A percentile compares a stretch with the other conserved stretches of the same genome.
These are phyloP conservation scores for Enteromius radiatus DNA, from an alignment of 2,797 vertebrate genomes.

Conservation along the genomic window DNA sequence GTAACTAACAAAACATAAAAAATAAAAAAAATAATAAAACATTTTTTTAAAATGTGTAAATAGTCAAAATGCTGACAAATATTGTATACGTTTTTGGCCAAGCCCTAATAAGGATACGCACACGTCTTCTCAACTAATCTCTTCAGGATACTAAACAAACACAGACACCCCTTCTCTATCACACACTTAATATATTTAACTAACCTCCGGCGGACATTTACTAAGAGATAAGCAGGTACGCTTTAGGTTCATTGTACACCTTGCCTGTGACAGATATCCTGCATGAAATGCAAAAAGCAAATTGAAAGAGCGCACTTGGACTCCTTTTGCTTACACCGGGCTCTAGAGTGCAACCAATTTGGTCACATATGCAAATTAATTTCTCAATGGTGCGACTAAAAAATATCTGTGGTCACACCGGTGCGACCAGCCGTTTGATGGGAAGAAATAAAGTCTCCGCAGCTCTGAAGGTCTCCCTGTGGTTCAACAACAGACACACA, in stretches of 20 bases:
- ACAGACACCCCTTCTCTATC: not conserved
- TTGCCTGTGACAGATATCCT: not conserved
- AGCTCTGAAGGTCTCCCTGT: too few relatives aligned
- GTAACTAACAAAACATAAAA: not conserved
- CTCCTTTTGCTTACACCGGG: not conserved
- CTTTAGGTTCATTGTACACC: not conserved
- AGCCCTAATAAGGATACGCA: conserved; percentile 1
- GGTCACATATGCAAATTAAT: too few relatives aligned
- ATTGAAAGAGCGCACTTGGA: not conserved
- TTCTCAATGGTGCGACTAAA: too few relatives aligned
- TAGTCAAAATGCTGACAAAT: not conserved
- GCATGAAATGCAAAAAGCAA: not conserved
- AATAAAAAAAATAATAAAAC: too few relatives aligned
- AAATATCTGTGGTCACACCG: too few relatives aligned
- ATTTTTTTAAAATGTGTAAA: too few relatives aligned
- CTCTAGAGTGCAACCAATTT: too few relatives aligned
- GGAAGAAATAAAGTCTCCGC: too few relatives aligned
- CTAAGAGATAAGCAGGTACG: not conserved
- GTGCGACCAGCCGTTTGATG: too few relatives aligned
- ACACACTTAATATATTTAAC: conserved; percentile 2
- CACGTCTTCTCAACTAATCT: not conserved
- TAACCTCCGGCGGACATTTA: not conserved
- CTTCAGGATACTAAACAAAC: conserved; percentile 3
- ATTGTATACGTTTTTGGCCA: not conserved
- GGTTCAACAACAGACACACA: too few relatives aligned